Base-by-base conservation (phyloP, 2,113 vertebrate species). In the Saguinus midas region DNA sequence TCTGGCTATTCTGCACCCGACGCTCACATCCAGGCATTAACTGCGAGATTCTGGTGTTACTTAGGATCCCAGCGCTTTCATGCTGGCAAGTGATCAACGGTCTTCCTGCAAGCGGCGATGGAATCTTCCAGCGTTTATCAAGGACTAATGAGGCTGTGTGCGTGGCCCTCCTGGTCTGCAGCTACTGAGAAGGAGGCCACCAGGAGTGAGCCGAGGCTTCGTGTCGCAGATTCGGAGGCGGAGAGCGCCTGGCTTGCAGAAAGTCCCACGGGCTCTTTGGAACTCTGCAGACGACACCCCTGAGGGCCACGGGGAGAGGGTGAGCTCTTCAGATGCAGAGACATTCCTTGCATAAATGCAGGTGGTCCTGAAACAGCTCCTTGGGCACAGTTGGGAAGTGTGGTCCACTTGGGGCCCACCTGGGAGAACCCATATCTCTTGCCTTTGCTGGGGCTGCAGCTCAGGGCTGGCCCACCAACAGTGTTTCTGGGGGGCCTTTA, bases 181-280 rank as follows among this genome's bases (percentile, higher is more conserved):
- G 32, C 50, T 29, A 37, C 0, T 0, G 68, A 37, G 37, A 64
- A 37, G 2, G 40, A 48, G 32, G 32, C 0, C 23, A 55, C 72
- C 6, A 5, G 75, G 66, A 81, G 29, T 3, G 45, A 78, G 50
- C 16, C 1, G 1, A 1, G 6, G 64, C 91, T 58, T 1, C 9
- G 50, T 27, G n/a, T 50, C 50, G 4, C 4, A 6, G 81, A 11
- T 2, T 0, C 0, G 8, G 8, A 0, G 35, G 45, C 64, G 1
- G 14, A 57, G 66, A 0, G 0, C 0, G 1, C 48, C 29, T 0
- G 5, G 1, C 21, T 40, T 21, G 0, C 3, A 1, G 45, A 2
- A 5, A 9, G 27, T 14, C 35, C 52, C 6, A 10, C 0, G 0
- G n/a, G 35, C 14, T 35, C 61, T 64, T 32, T 68, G 37, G 8